These are phyloP conservation scores for Nothocercus julius DNA, from an alignment of 2,113 vertebrate genomes.

Conservation along the genomic window DNA sequence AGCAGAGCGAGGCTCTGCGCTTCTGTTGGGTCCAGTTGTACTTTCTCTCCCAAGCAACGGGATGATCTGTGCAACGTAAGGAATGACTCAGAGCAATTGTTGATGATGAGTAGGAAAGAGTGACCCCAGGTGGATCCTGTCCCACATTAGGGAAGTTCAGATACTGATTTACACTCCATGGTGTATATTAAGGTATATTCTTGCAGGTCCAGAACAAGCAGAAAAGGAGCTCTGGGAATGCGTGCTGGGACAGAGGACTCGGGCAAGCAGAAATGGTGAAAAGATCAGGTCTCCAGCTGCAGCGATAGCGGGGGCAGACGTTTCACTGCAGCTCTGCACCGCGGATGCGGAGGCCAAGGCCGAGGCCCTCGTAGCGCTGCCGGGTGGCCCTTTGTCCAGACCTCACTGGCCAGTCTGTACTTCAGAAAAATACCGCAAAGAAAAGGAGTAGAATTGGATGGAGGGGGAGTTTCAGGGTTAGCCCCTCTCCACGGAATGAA, in stretches of 20 bases:
- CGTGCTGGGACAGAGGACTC: not conserved
- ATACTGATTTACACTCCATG: not conserved
- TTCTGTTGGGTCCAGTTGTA: not conserved
- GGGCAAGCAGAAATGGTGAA: not conserved
- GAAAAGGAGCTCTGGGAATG: not conserved
- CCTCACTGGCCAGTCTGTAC: not conserved
- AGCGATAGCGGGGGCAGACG: not conserved
- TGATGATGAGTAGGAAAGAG: not conserved
- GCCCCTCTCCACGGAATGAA: not conserved
- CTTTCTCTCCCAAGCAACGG: not conserved
- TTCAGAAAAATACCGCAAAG: not conserved
- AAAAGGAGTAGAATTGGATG: not conserved
- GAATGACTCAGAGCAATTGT: not conserved
- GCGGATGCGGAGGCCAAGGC: not conserved
- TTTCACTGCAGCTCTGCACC: not conserved
- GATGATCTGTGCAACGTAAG: not conserved
- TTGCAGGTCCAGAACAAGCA: not conserved
- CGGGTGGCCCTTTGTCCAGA: not conserved
- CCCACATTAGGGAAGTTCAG: not conserved
- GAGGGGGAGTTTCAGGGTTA: not conserved
- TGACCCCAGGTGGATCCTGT: accelerated
- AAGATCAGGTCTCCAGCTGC: not conserved
- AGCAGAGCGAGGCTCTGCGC: not conserved
- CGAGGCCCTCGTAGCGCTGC: not conserved
- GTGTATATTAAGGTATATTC: not conserved